Evolutionary conservation across 2,113 vertebrate species (phyloP), one percentile per base, ranked within the genome.

Genomic region (Callopanchax toddi): DNA sequence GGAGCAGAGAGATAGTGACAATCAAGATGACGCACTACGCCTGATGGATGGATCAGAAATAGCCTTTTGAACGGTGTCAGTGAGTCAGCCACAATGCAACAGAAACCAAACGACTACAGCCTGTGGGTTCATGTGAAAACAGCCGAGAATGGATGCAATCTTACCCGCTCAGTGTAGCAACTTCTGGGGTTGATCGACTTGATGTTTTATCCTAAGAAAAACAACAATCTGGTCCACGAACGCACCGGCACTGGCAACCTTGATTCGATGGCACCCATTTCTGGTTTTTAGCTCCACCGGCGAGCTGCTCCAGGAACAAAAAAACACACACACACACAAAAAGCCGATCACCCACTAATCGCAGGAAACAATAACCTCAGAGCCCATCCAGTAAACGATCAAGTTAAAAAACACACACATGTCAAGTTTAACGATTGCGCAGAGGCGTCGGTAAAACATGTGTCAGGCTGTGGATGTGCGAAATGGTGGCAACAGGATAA

Each of bases 41-140:
- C 26, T 78, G 83, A 83, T 80, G 71, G 83, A 87, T 79, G 79
- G 73, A 76, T 81, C 72, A 81, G 49, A 87, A 78, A 86, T 74
- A 80, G 70, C 29, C 26, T 56, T 49, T 29, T 20, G 59, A 23
- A 48, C 20, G 34, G 45, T 32, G 59, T 49, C 50, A 61, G 53
- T 62, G 36, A 56, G 45, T 22, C 75, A 68, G 73, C 56, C 60
- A 73, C 51, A 18, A 23, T 43, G 57, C 15, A 54, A 7, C 43
- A 60, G 15, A 62, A 65, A 60, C 20, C 53, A 23, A 37, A 39
- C 54, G 7, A 17, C 39, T 40, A 25, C 6, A 23, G 36, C 44
- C 13, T 10, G 32, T 16, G 44, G 40, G 43, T 65, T 36, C 0
- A 44, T 60, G 25, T 22, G 23, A 60, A 6, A 34, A 52, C 65